Evolutionary conservation across 2,888 invertebrate species (phyloP).

Genomic region (Micoletzkya japonica): DNA sequence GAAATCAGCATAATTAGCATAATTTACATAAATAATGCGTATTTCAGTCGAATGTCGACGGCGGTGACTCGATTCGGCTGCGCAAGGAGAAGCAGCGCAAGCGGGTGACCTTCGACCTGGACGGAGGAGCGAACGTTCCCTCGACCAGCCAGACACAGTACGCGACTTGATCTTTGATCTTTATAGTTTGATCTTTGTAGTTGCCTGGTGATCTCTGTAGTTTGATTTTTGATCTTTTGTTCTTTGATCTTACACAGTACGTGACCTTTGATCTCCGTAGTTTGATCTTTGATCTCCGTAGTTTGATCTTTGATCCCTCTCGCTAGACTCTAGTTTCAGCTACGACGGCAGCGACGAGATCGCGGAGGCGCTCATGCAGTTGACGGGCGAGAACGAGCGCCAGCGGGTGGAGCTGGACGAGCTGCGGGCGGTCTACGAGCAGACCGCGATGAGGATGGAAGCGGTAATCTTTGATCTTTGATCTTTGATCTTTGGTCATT

Average conservation of each 20-base stretch:
- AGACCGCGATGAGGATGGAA: conserved; percentile 2
- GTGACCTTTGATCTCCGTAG: no score
- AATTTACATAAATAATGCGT: not conserved
- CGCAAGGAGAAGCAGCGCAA: conserved; percentile 42
- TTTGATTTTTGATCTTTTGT: no score
- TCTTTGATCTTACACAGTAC: not conserved
- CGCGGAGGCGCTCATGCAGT: conserved; percentile 34
- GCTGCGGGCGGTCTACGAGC: not conserved
- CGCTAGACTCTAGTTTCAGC: not conserved
- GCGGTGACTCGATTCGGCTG: not conserved
- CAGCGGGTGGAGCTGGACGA: conserved; percentile 33
- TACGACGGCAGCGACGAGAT: no score
- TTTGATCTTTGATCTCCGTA: no score
- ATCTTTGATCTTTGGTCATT: no score
- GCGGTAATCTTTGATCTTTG: no score
- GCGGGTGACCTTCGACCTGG: conserved; percentile 56
- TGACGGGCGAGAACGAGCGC: conserved; percentile 46
- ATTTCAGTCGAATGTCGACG: conserved; percentile 12
- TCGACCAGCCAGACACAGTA: no score
- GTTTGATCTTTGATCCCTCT: no score
- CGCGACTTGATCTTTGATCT: no score
- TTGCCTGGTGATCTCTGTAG: no score
- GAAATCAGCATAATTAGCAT: no score
- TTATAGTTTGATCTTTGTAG: no score
- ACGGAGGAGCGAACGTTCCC: not conserved